A percentile compares a stretch with the other conserved stretches of the same genome.
Evolutionary conservation across 2,888 invertebrate species (phyloP).

Genomic region (Arge pagana): DNA sequence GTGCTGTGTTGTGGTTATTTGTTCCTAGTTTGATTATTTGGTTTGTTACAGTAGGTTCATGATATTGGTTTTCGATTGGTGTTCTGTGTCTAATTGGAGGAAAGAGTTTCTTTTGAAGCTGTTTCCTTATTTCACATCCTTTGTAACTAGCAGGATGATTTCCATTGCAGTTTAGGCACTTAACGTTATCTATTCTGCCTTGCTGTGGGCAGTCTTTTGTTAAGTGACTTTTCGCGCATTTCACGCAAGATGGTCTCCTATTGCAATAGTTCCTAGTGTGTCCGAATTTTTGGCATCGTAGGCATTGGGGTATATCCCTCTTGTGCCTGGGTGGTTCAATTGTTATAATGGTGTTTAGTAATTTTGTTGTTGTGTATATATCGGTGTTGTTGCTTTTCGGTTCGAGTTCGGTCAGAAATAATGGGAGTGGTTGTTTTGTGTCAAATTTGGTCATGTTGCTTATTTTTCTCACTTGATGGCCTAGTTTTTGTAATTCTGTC

Average conservation of each 20-base stretch:
- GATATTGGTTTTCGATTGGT: no score
- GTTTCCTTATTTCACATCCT: conserved; percentile 29
- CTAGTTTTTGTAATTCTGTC: conserved; percentile 20
- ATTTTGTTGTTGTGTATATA: conserved; percentile 26
- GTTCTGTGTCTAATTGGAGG: conserved; percentile 13
- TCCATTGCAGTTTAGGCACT: conserved; percentile 30
- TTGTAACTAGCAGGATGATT: conserved; percentile 36
- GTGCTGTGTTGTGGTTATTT: no score
- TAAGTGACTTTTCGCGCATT: conserved; percentile 56
- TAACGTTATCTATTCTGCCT: conserved; percentile 25
- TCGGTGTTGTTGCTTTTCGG: conserved; percentile 34
- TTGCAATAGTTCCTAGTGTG: conserved; percentile 57
- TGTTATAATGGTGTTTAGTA: conserved; percentile 38
- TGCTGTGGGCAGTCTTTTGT: conserved; percentile 49
- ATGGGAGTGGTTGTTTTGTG: conserved; percentile 30
- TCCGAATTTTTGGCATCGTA: conserved; percentile 59
- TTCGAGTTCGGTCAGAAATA: conserved; percentile 36
- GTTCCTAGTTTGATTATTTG: no score
- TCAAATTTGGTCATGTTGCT: conserved; percentile 22
- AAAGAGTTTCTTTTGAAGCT: conserved; percentile 25
- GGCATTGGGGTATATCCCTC: conserved; percentile 50
- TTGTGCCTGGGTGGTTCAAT: conserved; percentile 52
- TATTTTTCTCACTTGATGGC: conserved; percentile 29
- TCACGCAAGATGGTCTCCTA: conserved; percentile 54
- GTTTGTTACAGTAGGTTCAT: no score